Base-by-base conservation (phyloP, 2,888 invertebrate genomes). In the Myathropa florea region DNA sequence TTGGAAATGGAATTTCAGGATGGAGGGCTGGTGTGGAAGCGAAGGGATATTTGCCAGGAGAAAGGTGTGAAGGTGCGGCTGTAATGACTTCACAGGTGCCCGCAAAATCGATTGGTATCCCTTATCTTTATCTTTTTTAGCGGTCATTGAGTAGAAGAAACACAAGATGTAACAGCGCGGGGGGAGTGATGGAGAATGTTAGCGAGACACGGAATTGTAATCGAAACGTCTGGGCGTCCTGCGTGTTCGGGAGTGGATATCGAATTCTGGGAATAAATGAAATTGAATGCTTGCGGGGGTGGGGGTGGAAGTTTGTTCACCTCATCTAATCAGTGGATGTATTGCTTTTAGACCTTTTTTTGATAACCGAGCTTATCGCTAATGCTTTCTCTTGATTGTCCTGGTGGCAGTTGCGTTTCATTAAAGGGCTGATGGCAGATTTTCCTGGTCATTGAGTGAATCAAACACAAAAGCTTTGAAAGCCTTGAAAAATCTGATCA, bases 1-100 rank as follows among this genome's bases (percentile, higher is more conserved):
- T 81, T 77, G 77, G 77, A 85, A 73, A 85, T 71, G 63, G 68
- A 70, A 73, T 70, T 76, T 73, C 26, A 36, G 65, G 71, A 65
- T 70, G 80, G 61, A 30, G 21, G 39, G 57, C 60, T 4, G 24
- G 3, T 3, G n/a, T 4, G n/a, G 39, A 4, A 4, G 4, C n/a
- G 46, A 2, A 7, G 46, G 7, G 18, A 18, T 18, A 46, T 18
- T 46, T 18, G 46, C 46, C 46, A 18, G 18, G n/a, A 46, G 46
- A 18, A 46, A 46, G 60, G 63, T 77, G 67, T 24, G 53, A 30
- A 80, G 70, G 80, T 71, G 57, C 46, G 59, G 57, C 53, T 53
- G 18, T 77, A 81, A 81, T 72, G 76, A 72, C 53, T 76, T 72
- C 53, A 63, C 24, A 64, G 53, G 77, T 81, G 36, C 21, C 59